Evolutionary conservation across 2,113 vertebrate genomes (phyloP).

Genomic region (Halichoerus grypus): DNA sequence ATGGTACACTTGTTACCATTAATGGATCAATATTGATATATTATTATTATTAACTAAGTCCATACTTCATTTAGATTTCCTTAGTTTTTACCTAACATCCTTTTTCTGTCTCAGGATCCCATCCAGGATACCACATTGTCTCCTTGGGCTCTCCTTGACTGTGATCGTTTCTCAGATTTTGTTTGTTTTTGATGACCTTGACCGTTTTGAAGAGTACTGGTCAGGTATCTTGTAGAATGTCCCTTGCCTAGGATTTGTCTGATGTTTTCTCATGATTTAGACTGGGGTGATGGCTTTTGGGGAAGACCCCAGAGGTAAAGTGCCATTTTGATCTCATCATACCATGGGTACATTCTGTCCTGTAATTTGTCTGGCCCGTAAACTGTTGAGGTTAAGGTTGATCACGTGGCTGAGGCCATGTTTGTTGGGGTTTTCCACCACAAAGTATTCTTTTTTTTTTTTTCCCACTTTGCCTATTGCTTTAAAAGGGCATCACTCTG

Average conservation of each 20-base stretch:
- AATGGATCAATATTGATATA: background rate
- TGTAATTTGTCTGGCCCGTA: background rate
- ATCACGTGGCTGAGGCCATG: background rate
- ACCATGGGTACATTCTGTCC: background rate
- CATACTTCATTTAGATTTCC: background rate
- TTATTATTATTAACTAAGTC: background rate
- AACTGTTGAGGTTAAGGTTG: background rate
- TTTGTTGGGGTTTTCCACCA: background rate
- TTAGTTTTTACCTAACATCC: background rate
- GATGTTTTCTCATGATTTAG: background rate
- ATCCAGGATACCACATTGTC: background rate
- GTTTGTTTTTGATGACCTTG: background rate
- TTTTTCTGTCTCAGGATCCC: background rate
- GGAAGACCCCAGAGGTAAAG: background rate
- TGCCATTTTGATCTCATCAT: fast-evolving
- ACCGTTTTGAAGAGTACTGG: background rate
- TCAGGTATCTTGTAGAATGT: background rate
- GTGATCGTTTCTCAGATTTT: background rate
- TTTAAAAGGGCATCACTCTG: background rate
- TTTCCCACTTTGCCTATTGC: background rate
- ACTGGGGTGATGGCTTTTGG: background rate
- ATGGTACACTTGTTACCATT: background rate
- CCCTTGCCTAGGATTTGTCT: background rate
- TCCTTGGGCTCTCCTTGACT: background rate
- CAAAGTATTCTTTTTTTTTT: too few species aligned